A percentile compares a stretch with the other conserved stretches of the same genome.
Evolutionary conservation across 2,888 invertebrate species (phyloP).

Genomic region (Nephrocerus scutellatus): DNA sequence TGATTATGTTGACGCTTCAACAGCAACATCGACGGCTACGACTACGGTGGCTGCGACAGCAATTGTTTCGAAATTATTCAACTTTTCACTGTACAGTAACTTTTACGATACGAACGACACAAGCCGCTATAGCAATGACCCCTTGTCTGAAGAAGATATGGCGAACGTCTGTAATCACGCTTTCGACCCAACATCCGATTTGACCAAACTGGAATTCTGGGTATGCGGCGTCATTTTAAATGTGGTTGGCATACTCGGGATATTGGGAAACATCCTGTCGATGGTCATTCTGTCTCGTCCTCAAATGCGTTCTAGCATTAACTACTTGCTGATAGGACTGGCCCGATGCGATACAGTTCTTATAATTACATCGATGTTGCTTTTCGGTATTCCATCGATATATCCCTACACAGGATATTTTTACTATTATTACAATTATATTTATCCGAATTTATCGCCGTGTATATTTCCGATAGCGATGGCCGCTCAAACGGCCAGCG

Average conservation of each 20-base stretch:
- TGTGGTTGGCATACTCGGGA: slow-evolving; percentile 71
- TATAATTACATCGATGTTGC: slow-evolving; percentile 74
- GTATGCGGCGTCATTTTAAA: slow-evolving; percentile 76
- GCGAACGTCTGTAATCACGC: slow-evolving; percentile 35
- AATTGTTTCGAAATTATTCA: too few species aligned
- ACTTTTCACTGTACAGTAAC: slow-evolving; percentile 9
- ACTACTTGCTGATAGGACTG: slow-evolving; percentile 86
- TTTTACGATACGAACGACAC: slow-evolving; percentile 21
- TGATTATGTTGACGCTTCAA: too few species aligned
- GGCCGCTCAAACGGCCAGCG: slow-evolving; percentile 87
- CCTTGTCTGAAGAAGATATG: too few species aligned
- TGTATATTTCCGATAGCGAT: slow-evolving; percentile 76
- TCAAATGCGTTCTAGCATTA: slow-evolving; percentile 93
- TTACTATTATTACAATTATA: slow-evolving; percentile 69
- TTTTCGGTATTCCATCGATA: slow-evolving; percentile 82
- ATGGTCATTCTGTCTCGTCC: slow-evolving; percentile 86
- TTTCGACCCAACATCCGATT: slow-evolving; percentile 22
- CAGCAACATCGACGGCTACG: not conserved
- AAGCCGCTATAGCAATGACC: too few species aligned
- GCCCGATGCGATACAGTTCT: slow-evolving; percentile 90
- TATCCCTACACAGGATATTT: slow-evolving; percentile 73
- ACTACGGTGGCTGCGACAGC: not conserved
- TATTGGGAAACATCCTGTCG: slow-evolving; percentile 83
- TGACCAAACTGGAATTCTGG: slow-evolving; percentile 66
- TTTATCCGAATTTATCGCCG: slow-evolving; percentile 74